These are phyloP conservation scores for Notechis scutatus DNA, from an alignment of 2,113 vertebrate species.

Conservation along the genomic window DNA sequence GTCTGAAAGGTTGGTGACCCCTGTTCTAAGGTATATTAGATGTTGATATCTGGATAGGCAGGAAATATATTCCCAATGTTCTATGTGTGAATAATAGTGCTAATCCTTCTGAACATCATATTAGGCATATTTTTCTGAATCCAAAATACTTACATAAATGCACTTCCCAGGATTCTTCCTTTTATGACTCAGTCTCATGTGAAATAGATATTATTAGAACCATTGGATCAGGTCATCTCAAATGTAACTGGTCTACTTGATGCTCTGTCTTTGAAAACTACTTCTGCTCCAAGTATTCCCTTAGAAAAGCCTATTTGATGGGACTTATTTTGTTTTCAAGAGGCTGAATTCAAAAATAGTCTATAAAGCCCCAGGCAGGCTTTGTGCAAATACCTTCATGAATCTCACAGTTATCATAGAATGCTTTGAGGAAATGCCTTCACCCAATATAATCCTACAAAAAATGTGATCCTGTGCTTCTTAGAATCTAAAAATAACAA, in stretches of 20 bases:
- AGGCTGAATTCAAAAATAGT: neutral
- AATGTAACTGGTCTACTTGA: neutral
- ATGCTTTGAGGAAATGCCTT: neutral
- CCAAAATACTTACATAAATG: neutral
- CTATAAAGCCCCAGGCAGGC: neutral
- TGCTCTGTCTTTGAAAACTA: neutral
- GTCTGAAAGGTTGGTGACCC: too few species aligned
- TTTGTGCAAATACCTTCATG: neutral
- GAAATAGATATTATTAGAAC: neutral
- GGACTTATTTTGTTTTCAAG: neutral
- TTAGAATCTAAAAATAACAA: neutral
- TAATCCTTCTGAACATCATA: neutral
- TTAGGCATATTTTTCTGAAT: neutral
- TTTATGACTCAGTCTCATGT: neutral
- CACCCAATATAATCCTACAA: neutral
- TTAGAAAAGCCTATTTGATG: neutral
- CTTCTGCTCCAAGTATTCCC: neutral
- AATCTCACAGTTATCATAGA: neutral
- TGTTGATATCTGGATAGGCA: neutral
- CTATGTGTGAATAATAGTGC: neutral
- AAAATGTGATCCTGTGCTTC: neutral
- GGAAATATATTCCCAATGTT: neutral
- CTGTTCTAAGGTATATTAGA: neutral
- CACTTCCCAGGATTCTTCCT: neutral
- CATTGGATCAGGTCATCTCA: neutral